Percentiles rank a stretch among this genome's conserved stretches.
These are phyloP conservation scores for Drosophila dunni DNA, from an alignment of 1,140 invertebrate genomes.

Conservation along the genomic window DNA sequence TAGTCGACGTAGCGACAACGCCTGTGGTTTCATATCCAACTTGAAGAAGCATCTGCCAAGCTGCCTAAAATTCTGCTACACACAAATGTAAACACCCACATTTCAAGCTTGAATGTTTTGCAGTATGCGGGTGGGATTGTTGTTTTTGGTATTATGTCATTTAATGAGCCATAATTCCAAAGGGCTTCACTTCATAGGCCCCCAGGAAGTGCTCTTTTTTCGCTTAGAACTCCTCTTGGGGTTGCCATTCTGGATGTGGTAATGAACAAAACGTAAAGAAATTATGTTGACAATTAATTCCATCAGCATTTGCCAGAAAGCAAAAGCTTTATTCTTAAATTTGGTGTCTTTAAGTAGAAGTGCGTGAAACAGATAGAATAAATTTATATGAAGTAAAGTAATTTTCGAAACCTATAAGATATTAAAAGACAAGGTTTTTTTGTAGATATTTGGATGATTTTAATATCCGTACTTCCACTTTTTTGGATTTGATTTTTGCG, in stretches of 20 bases:
- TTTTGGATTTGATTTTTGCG: no score
- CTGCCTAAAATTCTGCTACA: constrained; percentile 39
- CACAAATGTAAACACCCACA: neutral
- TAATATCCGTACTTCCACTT: no score
- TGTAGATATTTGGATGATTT: no score
- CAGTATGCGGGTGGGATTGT: constrained; percentile 3
- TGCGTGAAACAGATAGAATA: neutral
- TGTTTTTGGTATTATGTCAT: constrained; percentile 68
- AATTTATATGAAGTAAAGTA: no score
- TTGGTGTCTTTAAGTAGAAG: neutral
- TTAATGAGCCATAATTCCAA: constrained; percentile 79
- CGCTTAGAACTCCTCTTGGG: constrained; percentile 31
- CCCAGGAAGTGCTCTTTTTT: constrained; percentile 47
- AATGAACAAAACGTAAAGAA: constrained; percentile 74
- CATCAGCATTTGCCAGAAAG: constrained; percentile 30
- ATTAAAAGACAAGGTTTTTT: no score
- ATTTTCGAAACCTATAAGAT: no score
- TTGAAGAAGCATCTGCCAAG: constrained; percentile 34
- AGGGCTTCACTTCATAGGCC: constrained; percentile 41
- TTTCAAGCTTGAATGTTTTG: neutral
- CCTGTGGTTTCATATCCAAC: constrained; percentile 34
- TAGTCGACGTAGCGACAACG: constrained; percentile 35
- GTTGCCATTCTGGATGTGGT: constrained; percentile 65
- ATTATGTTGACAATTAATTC: constrained; percentile 75
- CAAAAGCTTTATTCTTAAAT: constrained; percentile 8